These are phyloP conservation scores for Mythimna pallens DNA, from an alignment of 2,888 invertebrate species.

Conservation along the genomic window DNA sequence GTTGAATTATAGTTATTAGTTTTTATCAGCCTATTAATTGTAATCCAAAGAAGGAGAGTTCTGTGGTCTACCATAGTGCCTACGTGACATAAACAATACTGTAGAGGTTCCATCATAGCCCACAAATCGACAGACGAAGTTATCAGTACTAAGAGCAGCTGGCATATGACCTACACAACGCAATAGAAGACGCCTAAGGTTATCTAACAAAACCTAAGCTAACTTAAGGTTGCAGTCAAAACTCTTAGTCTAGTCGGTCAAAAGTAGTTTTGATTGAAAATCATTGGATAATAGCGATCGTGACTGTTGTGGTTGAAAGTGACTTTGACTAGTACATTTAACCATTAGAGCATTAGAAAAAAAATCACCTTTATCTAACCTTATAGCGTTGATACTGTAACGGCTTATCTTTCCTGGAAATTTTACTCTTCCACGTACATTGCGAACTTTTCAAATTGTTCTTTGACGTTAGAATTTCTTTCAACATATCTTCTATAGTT, in stretches of 20 bases:
- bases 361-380: not conserved
- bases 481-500: not conserved
- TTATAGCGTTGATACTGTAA: not conserved
- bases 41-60: no score
- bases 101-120: not conserved
- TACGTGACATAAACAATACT: not conserved
- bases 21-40: no score
- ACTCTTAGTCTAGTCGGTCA: no score
- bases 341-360: no score
- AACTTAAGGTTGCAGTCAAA: not conserved
- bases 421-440: not conserved
- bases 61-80: not conserved
- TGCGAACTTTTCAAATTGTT: not conserved
- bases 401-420: not conserved
- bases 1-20: not conserved
- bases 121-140: conserved; percentile 11
- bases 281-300: no score
- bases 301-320: no score
- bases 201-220: conserved; percentile 30
- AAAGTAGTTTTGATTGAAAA: no score
- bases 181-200: conserved; percentile 30
- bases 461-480: not conserved
- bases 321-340: no score
- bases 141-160: conserved; percentile 6
- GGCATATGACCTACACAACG: conserved; percentile 18